Percentiles rank a stretch among this genome's conserved stretches.
Evolutionary conservation across 2,797 vertebrate genomes (phyloP).

Genomic region (Takifugu rubripes): DNA sequence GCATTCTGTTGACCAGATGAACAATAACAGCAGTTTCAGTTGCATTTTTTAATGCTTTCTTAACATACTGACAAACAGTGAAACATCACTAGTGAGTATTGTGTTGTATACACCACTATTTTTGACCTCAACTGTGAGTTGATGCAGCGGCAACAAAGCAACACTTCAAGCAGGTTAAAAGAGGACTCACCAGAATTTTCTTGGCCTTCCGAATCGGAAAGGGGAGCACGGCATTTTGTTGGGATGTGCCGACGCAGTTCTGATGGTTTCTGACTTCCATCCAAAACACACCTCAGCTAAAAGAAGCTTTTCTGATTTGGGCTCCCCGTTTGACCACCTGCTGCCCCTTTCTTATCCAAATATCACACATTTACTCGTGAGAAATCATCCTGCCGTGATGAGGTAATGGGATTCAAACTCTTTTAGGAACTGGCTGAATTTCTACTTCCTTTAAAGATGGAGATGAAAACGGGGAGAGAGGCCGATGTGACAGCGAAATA

Average conservation of each 20-base stretch:
- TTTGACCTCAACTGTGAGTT: too few species aligned
- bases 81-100: too few species aligned
- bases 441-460: conserved; percentile 15
- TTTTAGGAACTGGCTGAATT: conserved; percentile 18
- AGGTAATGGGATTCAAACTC: conserved; percentile 11
- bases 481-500: background rate
- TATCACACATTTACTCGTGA: conserved; percentile 5
- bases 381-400: conserved; percentile 12
- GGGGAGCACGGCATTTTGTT: conserved; percentile 70
- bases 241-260: conserved; percentile 6
- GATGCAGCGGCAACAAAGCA: conserved; percentile 4
- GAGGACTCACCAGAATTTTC: conserved; percentile 71
- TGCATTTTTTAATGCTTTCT: too few species aligned
- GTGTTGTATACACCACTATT: too few species aligned
- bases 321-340: conserved; percentile 1
- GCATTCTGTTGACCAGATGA: too few species aligned
- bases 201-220: conserved; percentile 66
- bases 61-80: too few species aligned
- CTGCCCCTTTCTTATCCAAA: conserved; percentile 2
- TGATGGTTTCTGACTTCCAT: conserved; percentile 18
- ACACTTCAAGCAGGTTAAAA: conserved; percentile 7
- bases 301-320: conserved; percentile 7
- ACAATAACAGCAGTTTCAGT: too few species aligned
- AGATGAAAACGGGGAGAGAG: conserved; percentile 3
- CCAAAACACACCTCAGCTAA: conserved; percentile 3